Evolutionary conservation across 37 sponge, comb jelly and placozoan species (phyloP), one percentile per base, ranked within the genome.

Genomic region (Spongilla lacustris): DNA sequence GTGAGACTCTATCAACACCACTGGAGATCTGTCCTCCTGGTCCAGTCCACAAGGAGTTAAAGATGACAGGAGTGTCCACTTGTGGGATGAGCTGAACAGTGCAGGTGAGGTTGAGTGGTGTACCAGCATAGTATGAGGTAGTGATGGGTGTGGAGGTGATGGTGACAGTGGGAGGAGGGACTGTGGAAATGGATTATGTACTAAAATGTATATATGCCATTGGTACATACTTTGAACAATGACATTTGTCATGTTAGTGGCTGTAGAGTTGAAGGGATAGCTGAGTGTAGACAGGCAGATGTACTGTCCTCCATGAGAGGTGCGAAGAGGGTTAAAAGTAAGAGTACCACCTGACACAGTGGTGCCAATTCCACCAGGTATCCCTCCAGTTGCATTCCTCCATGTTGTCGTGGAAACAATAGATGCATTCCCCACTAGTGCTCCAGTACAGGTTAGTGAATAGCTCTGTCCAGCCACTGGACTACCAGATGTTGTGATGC

Each of bases 271-370:
- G 58, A 58, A 58, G 4, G 58, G 58, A 17, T 58, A 58, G 58
- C 19, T 58, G 58, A 58, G 58, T 58, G 58, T 58, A 17, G 58
- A 58, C 58, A 58, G 21, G 58, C 58, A 58, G 58, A 2, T 81
- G 81, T 87, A 87, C 75, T 67, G 68, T 17, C 75, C 87, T 75
- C 75, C 87, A 74, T 87, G 81, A 28, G 87, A 81, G 28, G 87
- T 75, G 0, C 67, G 37, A 0, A 87, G 76, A 38, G 81, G 68
- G 36, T 22, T 50, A 68, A 87, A 87, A 5, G 27, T 73, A 22
- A 86, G 72, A 11, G 24, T 38, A 13, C 48, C 26, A 50, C 32
- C 74, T 19, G 27, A 58, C 58, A 58, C 58, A 13, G 24, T 72
- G 73, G 8, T 33, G 12, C 11, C 73, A 72, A 10, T 72, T 13